Conservation (phyloP, 2,113 vertebrate genomes). For the Phaethornis superciliosus region DNA sequence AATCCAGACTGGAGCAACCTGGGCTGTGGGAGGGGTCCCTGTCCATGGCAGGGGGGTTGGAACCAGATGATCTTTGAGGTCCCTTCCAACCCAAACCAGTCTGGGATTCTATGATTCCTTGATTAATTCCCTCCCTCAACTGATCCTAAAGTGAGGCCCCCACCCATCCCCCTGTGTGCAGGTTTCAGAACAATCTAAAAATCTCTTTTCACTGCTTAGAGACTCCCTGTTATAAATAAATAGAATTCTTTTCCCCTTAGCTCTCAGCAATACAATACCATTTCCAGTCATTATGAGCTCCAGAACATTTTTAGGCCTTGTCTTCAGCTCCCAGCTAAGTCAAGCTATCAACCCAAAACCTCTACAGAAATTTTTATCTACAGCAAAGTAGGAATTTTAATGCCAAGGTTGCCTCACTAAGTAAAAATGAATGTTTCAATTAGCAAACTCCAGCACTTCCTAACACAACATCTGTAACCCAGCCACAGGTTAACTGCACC, state of each 20-base stretch:
- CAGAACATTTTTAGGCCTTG: not conserved
- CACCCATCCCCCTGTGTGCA: not conserved
- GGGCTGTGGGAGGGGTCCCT: too few species aligned
- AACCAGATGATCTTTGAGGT: too few species aligned
- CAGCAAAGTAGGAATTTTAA: not conserved
- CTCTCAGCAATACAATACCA: not conserved
- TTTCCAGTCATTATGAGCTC: not conserved
- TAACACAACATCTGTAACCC: not conserved
- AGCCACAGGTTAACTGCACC: rapidly evolving
- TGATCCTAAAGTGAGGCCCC: not conserved
- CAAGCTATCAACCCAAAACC: not conserved
- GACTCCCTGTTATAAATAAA: not conserved
- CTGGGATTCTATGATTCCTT: too few species aligned
- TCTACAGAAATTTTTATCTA: not conserved
- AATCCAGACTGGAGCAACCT: too few species aligned
- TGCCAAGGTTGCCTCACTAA: not conserved
- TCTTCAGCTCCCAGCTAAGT: not conserved
- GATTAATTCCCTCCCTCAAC: not conserved
- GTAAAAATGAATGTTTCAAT: not conserved
- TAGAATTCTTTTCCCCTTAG: not conserved
- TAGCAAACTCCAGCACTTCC: not conserved
- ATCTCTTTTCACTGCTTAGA: not conserved
- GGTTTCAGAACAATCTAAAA: not conserved
- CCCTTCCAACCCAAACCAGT: too few species aligned
- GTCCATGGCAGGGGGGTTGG: too few species aligned